Percentiles rank a stretch among this genome's conserved stretches.
Evolutionary conservation across 2,888 invertebrate genomes (phyloP).

Genomic region (Agrotis exclamationis): DNA sequence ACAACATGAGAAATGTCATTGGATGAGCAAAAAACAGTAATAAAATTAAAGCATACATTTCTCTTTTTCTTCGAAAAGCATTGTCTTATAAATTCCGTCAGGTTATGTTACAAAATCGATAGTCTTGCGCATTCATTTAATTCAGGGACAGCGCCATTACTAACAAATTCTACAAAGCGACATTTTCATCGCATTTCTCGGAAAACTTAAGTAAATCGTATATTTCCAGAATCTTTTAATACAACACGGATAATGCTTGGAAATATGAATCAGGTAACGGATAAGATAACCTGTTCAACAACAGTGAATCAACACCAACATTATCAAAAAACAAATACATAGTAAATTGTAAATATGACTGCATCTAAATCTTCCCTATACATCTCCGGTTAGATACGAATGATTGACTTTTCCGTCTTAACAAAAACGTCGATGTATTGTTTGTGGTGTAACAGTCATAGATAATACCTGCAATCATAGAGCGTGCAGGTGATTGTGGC

Average conservation of each 20-base stretch:
- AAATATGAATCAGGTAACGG: slow-evolving; percentile 68
- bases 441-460: slow-evolving; percentile 47
- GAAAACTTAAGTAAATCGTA: slow-evolving; percentile 37
- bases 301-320: slow-evolving; percentile 59
- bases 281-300: slow-evolving; percentile 66
- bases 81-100: slow-evolving; percentile 1
- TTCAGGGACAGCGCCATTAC: not conserved
- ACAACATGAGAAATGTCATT: not conserved
- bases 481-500: slow-evolving; percentile 76
- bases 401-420: slow-evolving; percentile 33
- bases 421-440: slow-evolving; percentile 62
- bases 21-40: not conserved
- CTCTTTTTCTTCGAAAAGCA: slow-evolving; percentile 38
- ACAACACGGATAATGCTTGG: slow-evolving; percentile 60
- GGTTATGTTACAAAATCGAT: slow-evolving; percentile 29
- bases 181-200: slow-evolving; percentile 39
- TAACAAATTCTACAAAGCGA: slow-evolving; percentile 24
- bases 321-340: slow-evolving; percentile 18
- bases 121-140: slow-evolving; percentile 20
- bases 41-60: slow-evolving; percentile 11
- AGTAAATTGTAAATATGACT: slow-evolving; percentile 11
- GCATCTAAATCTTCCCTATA: slow-evolving; percentile 13
- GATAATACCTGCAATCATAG: slow-evolving; percentile 64
- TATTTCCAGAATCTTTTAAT: slow-evolving; percentile 56
- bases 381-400: slow-evolving; percentile 28